A percentile compares a stretch with the other conserved stretches of the same genome.
phyloP scores from a whole-genome alignment of 2,113 vertebrate genomes.

The Hystrix cristata region DNA sequence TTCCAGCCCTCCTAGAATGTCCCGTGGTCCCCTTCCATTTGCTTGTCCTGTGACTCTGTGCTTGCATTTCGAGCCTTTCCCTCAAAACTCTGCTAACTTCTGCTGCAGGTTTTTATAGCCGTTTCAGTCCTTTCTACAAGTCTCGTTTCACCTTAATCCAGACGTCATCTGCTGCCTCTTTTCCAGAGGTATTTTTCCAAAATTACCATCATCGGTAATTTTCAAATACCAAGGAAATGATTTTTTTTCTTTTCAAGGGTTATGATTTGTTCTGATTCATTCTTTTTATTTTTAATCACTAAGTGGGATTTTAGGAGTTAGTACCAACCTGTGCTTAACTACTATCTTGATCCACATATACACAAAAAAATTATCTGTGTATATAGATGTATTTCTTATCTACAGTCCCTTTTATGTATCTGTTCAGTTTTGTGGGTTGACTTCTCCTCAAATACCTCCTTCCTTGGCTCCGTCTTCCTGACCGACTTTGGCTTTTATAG shows the following conservation, averaged over 20 bases:
- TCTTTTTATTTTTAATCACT: neutral
- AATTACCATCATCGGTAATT: neutral
- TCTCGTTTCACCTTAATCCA: neutral
- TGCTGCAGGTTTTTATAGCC: neutral
- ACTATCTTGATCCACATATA: neutral
- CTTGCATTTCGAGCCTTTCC: neutral
- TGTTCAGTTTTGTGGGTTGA: neutral
- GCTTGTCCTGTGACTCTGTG: neutral
- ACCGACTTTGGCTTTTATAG: neutral
- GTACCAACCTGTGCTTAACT: neutral
- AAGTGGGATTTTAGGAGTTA: neutral
- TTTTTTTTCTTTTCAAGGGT: neutral
- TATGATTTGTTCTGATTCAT: neutral
- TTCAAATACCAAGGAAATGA: neutral
- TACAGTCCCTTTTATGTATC: neutral
- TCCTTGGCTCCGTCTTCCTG: neutral
- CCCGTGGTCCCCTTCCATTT: neutral
- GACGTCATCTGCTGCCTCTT: neutral
- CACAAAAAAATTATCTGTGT: neutral
- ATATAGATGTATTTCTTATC: neutral
- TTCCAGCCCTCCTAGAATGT: neutral
- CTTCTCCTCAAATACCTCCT: neutral
- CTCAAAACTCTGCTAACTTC: neutral
- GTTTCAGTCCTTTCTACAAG: neutral
- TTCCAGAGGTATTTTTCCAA: neutral